A percentile compares a stretch with the other conserved stretches of the same genome.
Conservation (phyloP, 1,140 invertebrate species). For the Drosophila nannoptera region DNA sequence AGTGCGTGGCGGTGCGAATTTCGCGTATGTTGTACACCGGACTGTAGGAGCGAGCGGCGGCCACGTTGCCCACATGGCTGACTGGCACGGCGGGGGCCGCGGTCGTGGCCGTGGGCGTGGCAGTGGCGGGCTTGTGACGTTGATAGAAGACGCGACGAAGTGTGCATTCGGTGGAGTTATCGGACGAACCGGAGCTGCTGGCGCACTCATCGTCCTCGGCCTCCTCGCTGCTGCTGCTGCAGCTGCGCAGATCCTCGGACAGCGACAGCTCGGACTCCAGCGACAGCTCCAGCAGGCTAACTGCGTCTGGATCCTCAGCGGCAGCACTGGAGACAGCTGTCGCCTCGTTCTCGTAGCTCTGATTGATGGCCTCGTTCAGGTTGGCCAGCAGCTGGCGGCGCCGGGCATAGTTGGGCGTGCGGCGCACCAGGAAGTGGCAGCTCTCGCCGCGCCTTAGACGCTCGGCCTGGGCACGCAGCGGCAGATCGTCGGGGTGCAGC, state of each 20-base stretch:
- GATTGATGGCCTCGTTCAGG: slow-evolving; percentile 64
- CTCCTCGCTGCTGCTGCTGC: slow-evolving; percentile 66
- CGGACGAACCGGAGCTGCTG: slow-evolving; percentile 69
- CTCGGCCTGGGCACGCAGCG: slow-evolving; percentile 89
- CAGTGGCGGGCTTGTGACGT: slow-evolving; percentile 3
- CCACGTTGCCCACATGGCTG: neutral
- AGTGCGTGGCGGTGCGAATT: slow-evolving; percentile 72
- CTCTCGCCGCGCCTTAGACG: slow-evolving; percentile 83
- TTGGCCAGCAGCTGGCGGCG: slow-evolving; percentile 71
- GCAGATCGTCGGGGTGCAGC: slow-evolving; percentile 90
- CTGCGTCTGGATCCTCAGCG: slow-evolving; percentile 50
- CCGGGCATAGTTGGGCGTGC: slow-evolving; percentile 85
- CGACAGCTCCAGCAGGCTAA: slow-evolving; percentile 66
- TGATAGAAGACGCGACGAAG: slow-evolving; percentile 54
- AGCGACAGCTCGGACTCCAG: slow-evolving; percentile 66
- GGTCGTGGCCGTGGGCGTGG: slow-evolving; percentile 6
- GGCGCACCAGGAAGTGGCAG: slow-evolving; percentile 87
- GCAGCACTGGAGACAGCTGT: neutral
- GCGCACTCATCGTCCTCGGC: slow-evolving; percentile 65
- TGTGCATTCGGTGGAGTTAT: slow-evolving; percentile 69
- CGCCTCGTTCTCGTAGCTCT: slow-evolving; percentile 32
- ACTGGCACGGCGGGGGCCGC: neutral
- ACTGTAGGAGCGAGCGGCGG: slow-evolving; percentile 57
- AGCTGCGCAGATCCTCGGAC: slow-evolving; percentile 68
- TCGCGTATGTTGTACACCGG: slow-evolving; percentile 79